Evolutionary conservation across 2,888 invertebrate species (phyloP), one percentile per base, ranked within the genome.

Genomic region (Pegoplata infirma): DNA sequence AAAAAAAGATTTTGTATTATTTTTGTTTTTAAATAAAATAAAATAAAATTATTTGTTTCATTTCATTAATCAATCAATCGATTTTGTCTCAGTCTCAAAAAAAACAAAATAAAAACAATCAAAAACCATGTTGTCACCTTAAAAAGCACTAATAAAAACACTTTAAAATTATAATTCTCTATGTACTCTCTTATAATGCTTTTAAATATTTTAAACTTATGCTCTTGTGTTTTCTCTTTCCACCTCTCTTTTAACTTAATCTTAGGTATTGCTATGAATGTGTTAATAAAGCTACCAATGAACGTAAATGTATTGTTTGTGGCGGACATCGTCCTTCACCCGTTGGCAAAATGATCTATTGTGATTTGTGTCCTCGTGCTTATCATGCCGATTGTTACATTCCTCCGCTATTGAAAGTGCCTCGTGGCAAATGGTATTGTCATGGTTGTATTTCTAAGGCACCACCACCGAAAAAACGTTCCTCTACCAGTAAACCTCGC

Each of bases 251-350:
- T 83, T 8, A 2, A n/a, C n/a, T n/a, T 40, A 2, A 40, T n/a
- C n/a, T 2, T 77, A 96, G 96, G 96, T 98, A 97, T 90, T 98
- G 98, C 90, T 97, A 95, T 91, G 97, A 97, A 87, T 98, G 98
- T 90, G 94, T 96, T 90, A 96, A 96, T 90, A 96, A 97, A 90
- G 97, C 96, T 5, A 95, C 97, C 21, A 97, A 97, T 28, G 96
- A 96, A 86, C 92, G 96, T 72, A 96, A 97, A 86, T 98, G 98
- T 91, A 95, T 98, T 82, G 97, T 98, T 77, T 99, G 98, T 89
- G 98, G 98, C 40, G 92, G 92, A 16, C 93, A 93, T 84, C 91
- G 92, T 81, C 91, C 91, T 25, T 87, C 90, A 49, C 91, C 92
- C 0, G 86, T 88, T 46, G 91, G 91, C 59, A 91, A 93, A 81